These are phyloP conservation scores for Malthinus flaveolus DNA, from an alignment of 2,888 invertebrate genomes.

Conservation along the genomic window DNA sequence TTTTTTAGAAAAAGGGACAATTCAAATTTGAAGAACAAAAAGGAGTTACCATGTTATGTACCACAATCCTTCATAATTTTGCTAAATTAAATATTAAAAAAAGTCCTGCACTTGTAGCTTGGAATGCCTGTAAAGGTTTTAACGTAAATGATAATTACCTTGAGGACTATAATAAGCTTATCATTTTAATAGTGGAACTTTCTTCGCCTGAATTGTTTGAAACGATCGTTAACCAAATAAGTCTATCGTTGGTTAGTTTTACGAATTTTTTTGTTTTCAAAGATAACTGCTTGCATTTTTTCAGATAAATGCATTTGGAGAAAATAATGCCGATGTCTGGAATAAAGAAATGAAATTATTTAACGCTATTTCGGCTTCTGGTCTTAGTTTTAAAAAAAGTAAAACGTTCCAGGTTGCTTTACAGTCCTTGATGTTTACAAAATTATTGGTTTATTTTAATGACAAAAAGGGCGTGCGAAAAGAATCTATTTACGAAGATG, in stretches of 20 bases:
- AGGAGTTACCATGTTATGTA: slow-evolving; percentile 41
- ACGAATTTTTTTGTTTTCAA: not conserved
- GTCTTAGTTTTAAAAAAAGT: slow-evolving; percentile 45
- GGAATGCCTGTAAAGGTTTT: slow-evolving; percentile 41
- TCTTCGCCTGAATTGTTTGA: slow-evolving; percentile 45
- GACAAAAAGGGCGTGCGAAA: slow-evolving; percentile 26
- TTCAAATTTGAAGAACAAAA: not conserved
- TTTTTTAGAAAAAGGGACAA: not conserved
- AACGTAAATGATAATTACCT: slow-evolving; percentile 28
- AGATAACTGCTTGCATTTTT: not conserved
- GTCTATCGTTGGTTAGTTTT: slow-evolving; percentile 37
- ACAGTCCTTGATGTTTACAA: slow-evolving; percentile 39
- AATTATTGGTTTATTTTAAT: slow-evolving; percentile 35
- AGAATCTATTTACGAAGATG: slow-evolving; percentile 36
- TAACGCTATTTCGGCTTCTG: slow-evolving; percentile 43
- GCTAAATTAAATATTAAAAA: slow-evolving; percentile 36
- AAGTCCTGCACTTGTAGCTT: slow-evolving; percentile 40
- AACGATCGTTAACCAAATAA: slow-evolving; percentile 40
- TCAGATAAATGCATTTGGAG: not conserved
- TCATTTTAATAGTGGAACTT: slow-evolving; percentile 43
- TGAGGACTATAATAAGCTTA: slow-evolving; percentile 44
- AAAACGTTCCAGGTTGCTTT: slow-evolving; percentile 40
- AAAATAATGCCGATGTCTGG: slow-evolving; percentile 9
- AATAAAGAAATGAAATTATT: slow-evolving; percentile 38
- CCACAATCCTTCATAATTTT: slow-evolving; percentile 45